A percentile compares a stretch with the other conserved stretches of the same genome.
Conservation (phyloP, 2,888 invertebrate species). For the Kuschelorhynchus macadamiae region DNA sequence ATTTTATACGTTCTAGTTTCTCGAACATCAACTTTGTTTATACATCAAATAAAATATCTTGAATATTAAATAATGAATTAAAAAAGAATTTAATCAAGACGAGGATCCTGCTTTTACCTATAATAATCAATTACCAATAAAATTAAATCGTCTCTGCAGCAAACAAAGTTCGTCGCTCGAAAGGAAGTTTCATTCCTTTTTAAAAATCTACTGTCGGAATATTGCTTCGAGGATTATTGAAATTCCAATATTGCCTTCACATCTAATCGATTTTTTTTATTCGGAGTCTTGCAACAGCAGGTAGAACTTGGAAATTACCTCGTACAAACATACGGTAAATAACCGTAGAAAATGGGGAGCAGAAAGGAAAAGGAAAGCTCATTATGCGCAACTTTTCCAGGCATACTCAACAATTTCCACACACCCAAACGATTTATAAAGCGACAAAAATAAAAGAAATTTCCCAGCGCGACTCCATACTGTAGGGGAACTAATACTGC, state of each 20-base stretch:
- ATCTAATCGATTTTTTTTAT: conserved; percentile 9
- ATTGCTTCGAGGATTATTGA: too few relatives aligned
- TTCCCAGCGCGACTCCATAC: conserved; percentile 32
- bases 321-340: conserved; percentile 38
- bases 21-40: too few relatives aligned
- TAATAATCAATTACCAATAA: too few relatives aligned
- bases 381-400: conserved; percentile 47
- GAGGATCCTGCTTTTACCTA: too few relatives aligned
- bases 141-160: too few relatives aligned
- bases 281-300: not conserved
- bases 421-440: conserved; percentile 46
- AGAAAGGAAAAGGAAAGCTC: conserved; percentile 47
- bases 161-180: too few relatives aligned
- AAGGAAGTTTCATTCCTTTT: too few relatives aligned
- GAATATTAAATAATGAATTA: too few relatives aligned
- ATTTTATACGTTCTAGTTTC: too few relatives aligned
- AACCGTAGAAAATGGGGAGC: conserved; percentile 40
- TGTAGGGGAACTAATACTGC: conserved; percentile 24
- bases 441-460: conserved; percentile 44
- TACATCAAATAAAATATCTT: too few relatives aligned
- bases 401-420: conserved; percentile 44
- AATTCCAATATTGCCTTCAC: not conserved
- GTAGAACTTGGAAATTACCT: conserved; percentile 7
- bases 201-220: too few relatives aligned
- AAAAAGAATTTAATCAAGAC: too few relatives aligned